Percentiles rank a stretch among this genome's conserved stretches.
phyloP scores from a whole-genome alignment of 2,888 invertebrate species.

The Hyalella azteca region DNA sequence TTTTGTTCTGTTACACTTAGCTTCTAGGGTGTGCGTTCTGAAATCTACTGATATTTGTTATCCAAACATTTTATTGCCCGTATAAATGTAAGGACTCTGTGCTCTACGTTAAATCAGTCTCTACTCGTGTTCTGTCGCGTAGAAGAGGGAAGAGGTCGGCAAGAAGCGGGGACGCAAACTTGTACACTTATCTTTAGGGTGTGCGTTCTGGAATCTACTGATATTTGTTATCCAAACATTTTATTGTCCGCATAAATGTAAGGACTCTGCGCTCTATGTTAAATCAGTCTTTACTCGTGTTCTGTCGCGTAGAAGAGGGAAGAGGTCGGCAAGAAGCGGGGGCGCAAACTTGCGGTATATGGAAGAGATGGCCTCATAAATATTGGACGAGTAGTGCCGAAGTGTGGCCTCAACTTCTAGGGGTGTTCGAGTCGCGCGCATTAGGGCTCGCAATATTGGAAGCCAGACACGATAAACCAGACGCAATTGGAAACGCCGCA shows the following conservation, averaged over 20 bases:
- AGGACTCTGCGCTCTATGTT: not conserved
- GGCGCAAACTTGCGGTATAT: conserved; percentile 21
- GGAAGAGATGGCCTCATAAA: conserved; percentile 28
- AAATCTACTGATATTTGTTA: too few relatives aligned
- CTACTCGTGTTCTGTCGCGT: not conserved
- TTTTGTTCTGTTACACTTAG: too few relatives aligned
- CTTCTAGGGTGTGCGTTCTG: too few relatives aligned
- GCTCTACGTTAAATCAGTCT: not conserved
- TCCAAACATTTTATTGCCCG: too few relatives aligned
- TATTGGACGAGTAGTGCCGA: conserved; percentile 23
- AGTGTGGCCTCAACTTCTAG: conserved; percentile 25
- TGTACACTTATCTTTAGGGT: too few relatives aligned
- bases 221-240: too few relatives aligned
- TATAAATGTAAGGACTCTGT: too few relatives aligned
- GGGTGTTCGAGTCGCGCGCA: not conserved
- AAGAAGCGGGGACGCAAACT: conserved; percentile 18
- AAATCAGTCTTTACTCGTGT: not conserved
- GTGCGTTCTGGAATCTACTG: too few relatives aligned
- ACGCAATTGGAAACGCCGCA: conserved; percentile 2
- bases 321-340: not conserved
- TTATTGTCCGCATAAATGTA: too few relatives aligned
- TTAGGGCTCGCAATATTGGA: conserved; percentile 21
- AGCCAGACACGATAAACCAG: conserved; percentile 13
- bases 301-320: not conserved
- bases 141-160: not conserved